Percentiles rank a stretch among this genome's conserved stretches.
Evolutionary conservation across 2,888 invertebrate genomes (phyloP).

Genomic region (Elgonia sp.): DNA sequence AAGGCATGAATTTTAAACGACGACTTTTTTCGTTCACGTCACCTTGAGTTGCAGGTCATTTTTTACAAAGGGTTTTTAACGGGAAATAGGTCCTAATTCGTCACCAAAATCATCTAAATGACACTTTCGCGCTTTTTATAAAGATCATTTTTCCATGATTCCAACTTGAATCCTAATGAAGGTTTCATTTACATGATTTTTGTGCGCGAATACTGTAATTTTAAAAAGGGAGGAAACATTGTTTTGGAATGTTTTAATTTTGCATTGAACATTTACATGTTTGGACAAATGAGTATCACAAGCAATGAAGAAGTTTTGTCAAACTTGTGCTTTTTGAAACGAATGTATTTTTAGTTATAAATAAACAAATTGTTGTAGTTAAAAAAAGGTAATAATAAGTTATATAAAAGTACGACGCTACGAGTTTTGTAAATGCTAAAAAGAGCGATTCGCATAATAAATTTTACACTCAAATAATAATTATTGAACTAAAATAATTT

Average conservation of each 20-base stretch:
- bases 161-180: not conserved
- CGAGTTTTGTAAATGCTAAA: no score
- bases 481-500: constrained; percentile 1
- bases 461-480: no score
- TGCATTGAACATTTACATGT: not conserved
- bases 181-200: constrained; percentile 24
- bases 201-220: constrained; percentile 21
- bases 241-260: constrained; percentile 54
- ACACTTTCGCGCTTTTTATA: constrained; percentile 16
- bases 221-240: constrained; percentile 25
- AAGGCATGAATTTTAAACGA: constrained; percentile 29
- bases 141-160: constrained; percentile 5
- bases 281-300: not conserved
- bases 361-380: no score
- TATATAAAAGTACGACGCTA: no score
- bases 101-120: not conserved
- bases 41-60: constrained; percentile 34
- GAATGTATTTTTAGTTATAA: no score
- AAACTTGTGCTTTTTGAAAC: no score
- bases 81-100: constrained; percentile 47
- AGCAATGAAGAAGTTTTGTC: no score
- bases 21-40: constrained; percentile 18
- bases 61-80: constrained; percentile 40
- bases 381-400: no score
- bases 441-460: no score